These are phyloP conservation scores for Macropodus opercularis DNA, from an alignment of 2,797 vertebrate species.

Conservation along the genomic window DNA sequence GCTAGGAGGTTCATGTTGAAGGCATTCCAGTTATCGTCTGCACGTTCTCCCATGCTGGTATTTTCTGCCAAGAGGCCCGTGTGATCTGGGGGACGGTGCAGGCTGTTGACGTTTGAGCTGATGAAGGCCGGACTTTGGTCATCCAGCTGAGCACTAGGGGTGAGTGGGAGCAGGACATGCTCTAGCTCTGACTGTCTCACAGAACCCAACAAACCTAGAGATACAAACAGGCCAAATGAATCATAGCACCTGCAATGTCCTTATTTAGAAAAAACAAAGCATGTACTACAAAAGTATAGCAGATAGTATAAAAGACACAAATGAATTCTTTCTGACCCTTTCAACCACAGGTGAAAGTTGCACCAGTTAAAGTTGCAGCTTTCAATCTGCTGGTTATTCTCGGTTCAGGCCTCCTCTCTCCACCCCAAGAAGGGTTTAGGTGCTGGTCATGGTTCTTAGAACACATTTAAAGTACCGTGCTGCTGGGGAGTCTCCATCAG, in stretches of 20 bases:
- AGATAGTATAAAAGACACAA: too few species aligned
- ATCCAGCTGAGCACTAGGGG: constrained; percentile 59
- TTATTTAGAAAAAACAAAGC: too few species aligned
- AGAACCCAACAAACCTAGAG: constrained; percentile 27
- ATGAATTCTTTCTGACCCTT: too few species aligned
- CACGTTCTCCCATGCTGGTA: constrained; percentile 20
- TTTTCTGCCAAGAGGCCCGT: constrained; percentile 35
- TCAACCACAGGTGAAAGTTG: too few species aligned
- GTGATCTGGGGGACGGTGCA: constrained; percentile 19
- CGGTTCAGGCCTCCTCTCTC: too few species aligned
- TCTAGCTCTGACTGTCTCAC: constrained; percentile 24
- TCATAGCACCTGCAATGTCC: too few species aligned
- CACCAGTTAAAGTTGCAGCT: too few species aligned
- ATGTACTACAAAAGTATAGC: too few species aligned
- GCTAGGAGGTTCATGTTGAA: constrained; percentile 38
- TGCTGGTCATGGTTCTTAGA: not conserved
- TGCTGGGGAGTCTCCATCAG: constrained; percentile 82
- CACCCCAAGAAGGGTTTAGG: too few species aligned
- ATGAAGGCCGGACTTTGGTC: constrained; percentile 19
- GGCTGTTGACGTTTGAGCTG: constrained; percentile 1
- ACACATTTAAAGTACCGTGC: constrained; percentile 68
- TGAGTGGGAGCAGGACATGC: constrained; percentile 76
- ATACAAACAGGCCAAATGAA: not conserved
- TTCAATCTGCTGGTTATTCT: too few species aligned
- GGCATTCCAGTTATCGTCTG: constrained; percentile 2